Evolutionary conservation across 2,888 invertebrate genomes (phyloP), one percentile per base, ranked within the genome.

Genomic region (Chrysina gloriosa): DNA sequence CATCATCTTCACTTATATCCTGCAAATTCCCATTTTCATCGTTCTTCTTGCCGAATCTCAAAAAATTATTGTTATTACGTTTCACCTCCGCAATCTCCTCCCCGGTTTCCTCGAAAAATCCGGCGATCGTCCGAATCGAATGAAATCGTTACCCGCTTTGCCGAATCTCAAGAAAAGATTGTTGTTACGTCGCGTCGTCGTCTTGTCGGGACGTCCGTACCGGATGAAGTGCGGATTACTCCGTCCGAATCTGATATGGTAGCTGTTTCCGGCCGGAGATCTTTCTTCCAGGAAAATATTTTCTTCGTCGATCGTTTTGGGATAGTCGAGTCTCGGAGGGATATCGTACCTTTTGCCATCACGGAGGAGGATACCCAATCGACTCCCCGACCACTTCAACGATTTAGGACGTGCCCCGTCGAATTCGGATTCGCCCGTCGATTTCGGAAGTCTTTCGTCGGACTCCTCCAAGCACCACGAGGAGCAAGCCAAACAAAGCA

Each of bases 221-320:
- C 50, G 19, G 6, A 52, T 52, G 23, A 52, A 52, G 16, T 52
- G 11, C 6, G 50, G 29, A 29, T 52, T 14, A 27, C 29, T 29
- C 29, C 50, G 27, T 5, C 50, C 50, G 23, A 14, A 52, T 29
- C 50, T 52, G 16, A 52, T 52, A 9, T 52, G 29, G 29, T 29
- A 39, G 16, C 16, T 29, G 23, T 16, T 11, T 29, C 29, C 6
- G 23, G 16, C 19, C 39, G 11, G 39, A 39, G 11, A 11, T 39
- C 39, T 39, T 3, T 3, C 11, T 3, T 9, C 39, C 39, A 11
- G 11, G 9, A 39, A 39, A 3, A 16, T 9, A n/a, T 39, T n/a
- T n/a, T n/a, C 39, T n/a, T 39, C 39, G 39, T 39, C 39, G 14
- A 16, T 39, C 11, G 11, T 14, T 14, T 39, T 16, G 14, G 39